Conservation (phyloP, 2,113 vertebrate genomes). For the Lepus timidus region DNA sequence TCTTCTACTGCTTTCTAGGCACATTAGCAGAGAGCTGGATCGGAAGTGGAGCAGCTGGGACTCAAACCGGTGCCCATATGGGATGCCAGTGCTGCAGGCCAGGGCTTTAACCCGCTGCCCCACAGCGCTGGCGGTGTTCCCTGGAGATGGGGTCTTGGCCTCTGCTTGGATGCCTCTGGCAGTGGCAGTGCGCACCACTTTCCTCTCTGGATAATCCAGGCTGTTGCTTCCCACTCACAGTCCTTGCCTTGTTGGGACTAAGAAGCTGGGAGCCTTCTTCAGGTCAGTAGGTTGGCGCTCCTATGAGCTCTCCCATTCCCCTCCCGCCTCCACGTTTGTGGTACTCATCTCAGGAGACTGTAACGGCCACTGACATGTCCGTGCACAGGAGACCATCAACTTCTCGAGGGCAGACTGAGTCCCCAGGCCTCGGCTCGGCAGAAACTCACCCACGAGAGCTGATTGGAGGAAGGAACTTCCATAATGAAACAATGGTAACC, state of each 20-base stretch:
- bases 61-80: no score
- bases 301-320: not conserved
- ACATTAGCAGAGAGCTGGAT: no score
- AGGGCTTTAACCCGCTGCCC: no score
- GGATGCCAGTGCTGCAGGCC: no score
- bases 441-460: not conserved
- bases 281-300: not conserved
- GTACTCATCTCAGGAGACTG: not conserved
- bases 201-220: not conserved
- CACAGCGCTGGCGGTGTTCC: no score
- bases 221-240: not conserved
- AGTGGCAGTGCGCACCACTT: not conserved
- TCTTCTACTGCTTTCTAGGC: no score
- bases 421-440: not conserved
- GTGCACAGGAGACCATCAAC: not conserved
- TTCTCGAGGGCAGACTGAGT: not conserved
- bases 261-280: not conserved
- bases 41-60: no score
- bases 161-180: not conserved
- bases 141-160: not conserved
- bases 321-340: not conserved
- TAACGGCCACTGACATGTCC: not conserved
- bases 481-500: slow-evolving; percentile 10
- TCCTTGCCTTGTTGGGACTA: not conserved
- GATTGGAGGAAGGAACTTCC: slow-evolving; percentile 39